A percentile compares a stretch with the other conserved stretches of the same genome.
These are phyloP conservation scores for Diadema setosum DNA, from an alignment of 35 echinoderm and acorn worm species.

Conservation along the genomic window DNA sequence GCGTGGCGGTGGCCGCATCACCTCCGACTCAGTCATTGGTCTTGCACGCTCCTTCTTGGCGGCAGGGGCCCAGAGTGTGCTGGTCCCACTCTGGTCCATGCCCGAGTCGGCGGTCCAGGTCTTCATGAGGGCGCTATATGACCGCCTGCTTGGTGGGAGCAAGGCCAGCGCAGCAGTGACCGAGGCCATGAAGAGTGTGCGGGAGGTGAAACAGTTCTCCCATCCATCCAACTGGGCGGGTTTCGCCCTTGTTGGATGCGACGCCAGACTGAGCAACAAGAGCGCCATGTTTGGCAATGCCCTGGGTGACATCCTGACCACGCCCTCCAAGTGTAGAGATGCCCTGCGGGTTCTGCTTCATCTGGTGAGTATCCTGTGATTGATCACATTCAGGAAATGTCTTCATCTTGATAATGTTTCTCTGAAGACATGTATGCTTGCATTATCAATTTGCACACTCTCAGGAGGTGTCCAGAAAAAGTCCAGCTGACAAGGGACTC, in stretches of 20 bases:
- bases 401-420: too few relatives aligned
- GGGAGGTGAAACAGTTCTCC: constrained; percentile 72
- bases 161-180: constrained; percentile 71
- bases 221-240: constrained; percentile 97
- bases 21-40: constrained; percentile 74
- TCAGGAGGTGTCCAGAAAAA: too few relatives aligned
- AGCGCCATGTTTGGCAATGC: constrained; percentile 99
- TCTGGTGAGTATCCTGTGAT: constrained; percentile 90
- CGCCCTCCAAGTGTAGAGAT: constrained; percentile 88
- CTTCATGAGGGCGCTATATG: constrained; percentile 86
- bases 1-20: constrained; percentile 70
- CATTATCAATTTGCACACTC: too few relatives aligned
- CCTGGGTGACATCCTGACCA: constrained; percentile 77
- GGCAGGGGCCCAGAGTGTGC: constrained; percentile 89
- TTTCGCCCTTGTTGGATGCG: constrained; percentile 79
- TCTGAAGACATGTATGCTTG: too few relatives aligned
- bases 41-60: constrained; percentile 88
- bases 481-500: too few relatives aligned
- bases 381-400: too few relatives aligned
- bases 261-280: constrained; percentile 88
- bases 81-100: constrained; percentile 93
- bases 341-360: constrained; percentile 91
- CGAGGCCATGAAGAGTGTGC: constrained; percentile 82
- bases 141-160: constrained; percentile 60
- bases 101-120: constrained; percentile 76